Evolutionary conservation across 2,888 invertebrate species (phyloP), one percentile per base, ranked within the genome.

Genomic region (Silvanus unidentatus): DNA sequence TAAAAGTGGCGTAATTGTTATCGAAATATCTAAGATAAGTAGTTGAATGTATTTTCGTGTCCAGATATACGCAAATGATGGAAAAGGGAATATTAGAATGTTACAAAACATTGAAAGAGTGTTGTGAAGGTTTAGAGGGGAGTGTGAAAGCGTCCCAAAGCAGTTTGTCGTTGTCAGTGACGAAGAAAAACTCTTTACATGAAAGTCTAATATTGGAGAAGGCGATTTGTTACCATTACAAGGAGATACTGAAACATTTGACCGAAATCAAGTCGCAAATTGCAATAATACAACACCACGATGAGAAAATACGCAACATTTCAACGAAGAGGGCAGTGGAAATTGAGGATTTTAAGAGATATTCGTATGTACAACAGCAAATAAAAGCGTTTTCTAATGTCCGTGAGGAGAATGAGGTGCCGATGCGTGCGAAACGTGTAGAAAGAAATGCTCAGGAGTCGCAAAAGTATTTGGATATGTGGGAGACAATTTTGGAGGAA

Each of bases 151-250:
- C 22, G 22, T 22, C 22, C 22, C 22, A 22, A 22, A 22, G 8
- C 8, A 22, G 4, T 22, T 22, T 22, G 8, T 22, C 22, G 22
- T 22, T 22, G 22, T 22, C 22, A 22, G 22, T 8, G 8, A 22
- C 3, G 3, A 22, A 22, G 22, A 22, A 22, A 22, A 22, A 22
- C 8, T 22, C 22, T 32, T 32, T 32, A 5, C 5, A 32, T 12
- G 32, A 32, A 4, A 32, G 13, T 12, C 32, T 12, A 12, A n/a
- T 32, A 1, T 30, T 60, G 30, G 62, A 61, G 36, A 52, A 48
- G 22, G 60, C 58, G 2, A 58, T 57, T 38, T 57, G 59, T 43
- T 56, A 55, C 35, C 60, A 61, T 16, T 60, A 54, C 41, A 53
- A 54, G 32, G 59, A 62, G 50, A 59, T 62, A 6, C 6, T 59